Evolutionary conservation across 2,113 vertebrate genomes (phyloP).

Genomic region (Otis tarda): DNA sequence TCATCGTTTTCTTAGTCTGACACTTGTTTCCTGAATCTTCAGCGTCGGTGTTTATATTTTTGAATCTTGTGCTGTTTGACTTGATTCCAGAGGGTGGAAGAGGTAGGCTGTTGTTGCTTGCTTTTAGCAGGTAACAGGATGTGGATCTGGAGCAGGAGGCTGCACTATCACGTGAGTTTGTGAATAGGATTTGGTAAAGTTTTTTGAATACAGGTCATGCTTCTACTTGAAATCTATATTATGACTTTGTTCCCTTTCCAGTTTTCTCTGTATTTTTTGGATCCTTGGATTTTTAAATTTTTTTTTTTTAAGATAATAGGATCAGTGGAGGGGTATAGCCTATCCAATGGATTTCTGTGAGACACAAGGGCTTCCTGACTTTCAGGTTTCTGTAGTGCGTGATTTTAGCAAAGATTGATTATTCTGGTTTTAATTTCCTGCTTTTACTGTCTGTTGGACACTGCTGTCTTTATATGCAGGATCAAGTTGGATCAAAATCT

Average conservation of each 20-base stretch:
- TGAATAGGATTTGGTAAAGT: background rate
- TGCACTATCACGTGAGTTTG: background rate
- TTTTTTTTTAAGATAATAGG: background rate
- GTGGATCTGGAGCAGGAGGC: constrained; percentile 1
- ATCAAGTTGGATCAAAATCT: background rate
- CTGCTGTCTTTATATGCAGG: background rate
- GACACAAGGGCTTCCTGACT: background rate
- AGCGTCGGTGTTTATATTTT: constrained; percentile 16
- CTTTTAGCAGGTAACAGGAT: constrained; percentile 55
- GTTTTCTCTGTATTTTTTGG: background rate
- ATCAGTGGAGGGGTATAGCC: background rate
- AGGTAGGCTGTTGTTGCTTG: constrained; percentile 15
- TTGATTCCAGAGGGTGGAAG: constrained; percentile 17
- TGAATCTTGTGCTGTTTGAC: constrained; percentile 15
- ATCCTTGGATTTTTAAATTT: background rate
- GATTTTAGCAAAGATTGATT: background rate
- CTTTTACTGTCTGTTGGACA: background rate
- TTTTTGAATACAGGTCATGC: background rate
- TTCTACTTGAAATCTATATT: background rate
- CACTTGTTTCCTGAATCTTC: constrained; percentile 18
- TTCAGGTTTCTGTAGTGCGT: background rate
- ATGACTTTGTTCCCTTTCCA: background rate
- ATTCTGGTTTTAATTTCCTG: background rate
- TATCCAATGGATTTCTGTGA: background rate
- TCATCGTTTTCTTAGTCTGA: constrained; percentile 46